A percentile compares a stretch with the other conserved stretches of the same genome.
Evolutionary conservation across 2,888 invertebrate species (phyloP).

Genomic region (Toxonevra muliebris): DNA sequence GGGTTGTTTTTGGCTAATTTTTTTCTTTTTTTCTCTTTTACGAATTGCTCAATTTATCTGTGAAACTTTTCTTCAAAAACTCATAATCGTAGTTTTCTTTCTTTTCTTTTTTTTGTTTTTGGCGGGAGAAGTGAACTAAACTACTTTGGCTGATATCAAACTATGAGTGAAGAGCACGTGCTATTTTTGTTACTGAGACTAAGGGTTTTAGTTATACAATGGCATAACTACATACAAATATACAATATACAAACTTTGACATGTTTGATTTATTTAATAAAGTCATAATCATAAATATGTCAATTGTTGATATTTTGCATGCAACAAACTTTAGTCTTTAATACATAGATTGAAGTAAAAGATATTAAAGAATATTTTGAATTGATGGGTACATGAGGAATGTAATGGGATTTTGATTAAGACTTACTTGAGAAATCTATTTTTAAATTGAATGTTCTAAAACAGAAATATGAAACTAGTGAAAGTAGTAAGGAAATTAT

Average conservation of each 20-base stretch:
- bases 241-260: too few relatives aligned
- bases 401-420: too few relatives aligned
- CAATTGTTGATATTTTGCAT: not conserved
- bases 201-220: not conserved
- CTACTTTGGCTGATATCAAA: not conserved
- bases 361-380: too few relatives aligned
- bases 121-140: too few relatives aligned
- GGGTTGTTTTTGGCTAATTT: not conserved
- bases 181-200: not conserved
- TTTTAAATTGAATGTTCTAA: too few relatives aligned
- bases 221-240: too few relatives aligned
- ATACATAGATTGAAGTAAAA: too few relatives aligned
- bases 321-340: too few relatives aligned
- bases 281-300: conserved; percentile 1
- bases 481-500: too few relatives aligned
- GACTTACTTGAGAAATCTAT: too few relatives aligned
- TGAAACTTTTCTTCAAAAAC: not conserved
- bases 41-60: conserved; percentile 5
- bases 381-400: too few relatives aligned
- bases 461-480: too few relatives aligned
- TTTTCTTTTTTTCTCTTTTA: not conserved
- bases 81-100: not conserved
- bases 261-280: not conserved
- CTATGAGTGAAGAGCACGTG: not conserved
- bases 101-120: not conserved